Conservation (phyloP, 2,797 vertebrate genomes). For the Threskiornis aethiopicus region DNA sequence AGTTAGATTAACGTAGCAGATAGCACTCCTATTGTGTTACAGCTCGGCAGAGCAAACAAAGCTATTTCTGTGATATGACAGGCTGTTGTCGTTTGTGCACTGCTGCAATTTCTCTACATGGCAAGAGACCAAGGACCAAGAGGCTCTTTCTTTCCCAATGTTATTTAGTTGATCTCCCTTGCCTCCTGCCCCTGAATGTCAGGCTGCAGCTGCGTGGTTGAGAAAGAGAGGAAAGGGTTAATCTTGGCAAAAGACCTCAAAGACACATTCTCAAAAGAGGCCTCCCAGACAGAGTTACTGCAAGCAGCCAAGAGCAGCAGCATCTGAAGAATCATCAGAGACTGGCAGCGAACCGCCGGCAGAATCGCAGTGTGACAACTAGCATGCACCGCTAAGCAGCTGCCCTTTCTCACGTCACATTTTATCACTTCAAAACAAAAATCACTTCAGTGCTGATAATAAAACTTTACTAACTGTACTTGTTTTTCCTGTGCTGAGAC, state of each 20-base stretch:
- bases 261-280: not conserved
- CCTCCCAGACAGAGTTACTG: not conserved
- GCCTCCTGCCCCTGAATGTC: not conserved
- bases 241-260: not conserved
- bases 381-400: not conserved
- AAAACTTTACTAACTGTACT: not conserved
- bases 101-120: not conserved
- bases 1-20: conserved; percentile 28
- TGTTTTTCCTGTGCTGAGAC: not conserved
- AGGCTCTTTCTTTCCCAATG: not conserved
- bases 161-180: not conserved
- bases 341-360: not conserved
- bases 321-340: not conserved
- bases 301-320: not conserved
- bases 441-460: not conserved
- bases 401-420: not conserved
- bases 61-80: not conserved
- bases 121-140: not conserved
- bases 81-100: not conserved
- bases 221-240: not conserved
- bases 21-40: conserved; percentile 52
- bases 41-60: conserved; percentile 43
- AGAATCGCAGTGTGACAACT: not conserved
- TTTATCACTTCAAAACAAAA: not conserved
- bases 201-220: not conserved